These are phyloP conservation scores for Sorex fumeus DNA, from an alignment of 2,113 vertebrate species.

Conservation along the genomic window DNA sequence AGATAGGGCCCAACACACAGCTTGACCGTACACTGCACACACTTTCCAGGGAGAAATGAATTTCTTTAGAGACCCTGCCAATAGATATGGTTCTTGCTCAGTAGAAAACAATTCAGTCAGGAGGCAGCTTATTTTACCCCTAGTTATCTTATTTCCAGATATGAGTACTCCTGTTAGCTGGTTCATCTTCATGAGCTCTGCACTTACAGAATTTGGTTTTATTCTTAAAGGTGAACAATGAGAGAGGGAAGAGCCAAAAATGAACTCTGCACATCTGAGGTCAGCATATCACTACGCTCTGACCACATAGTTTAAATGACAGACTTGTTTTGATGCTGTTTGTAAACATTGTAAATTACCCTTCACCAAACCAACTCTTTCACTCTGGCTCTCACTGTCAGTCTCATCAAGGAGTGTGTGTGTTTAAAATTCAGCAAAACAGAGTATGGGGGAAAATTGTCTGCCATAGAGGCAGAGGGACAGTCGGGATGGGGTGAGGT, in stretches of 20 bases:
- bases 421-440: not conserved
- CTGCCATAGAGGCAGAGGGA: no score
- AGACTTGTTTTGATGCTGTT: no score
- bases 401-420: not conserved
- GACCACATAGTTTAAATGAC: no score
- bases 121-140: not conserved
- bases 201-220: not conserved
- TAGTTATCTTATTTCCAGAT: not conserved
- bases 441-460: not conserved
- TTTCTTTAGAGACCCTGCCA: not conserved
- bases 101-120: not conserved
- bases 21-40: not conserved
- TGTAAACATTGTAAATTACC: no score
- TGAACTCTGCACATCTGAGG: no score
- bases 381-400: no score
- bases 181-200: not conserved
- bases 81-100: not conserved
- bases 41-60: not conserved
- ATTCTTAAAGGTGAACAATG: no score
- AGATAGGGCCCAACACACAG: not conserved
- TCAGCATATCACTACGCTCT: no score
- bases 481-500: no score
- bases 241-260: no score
- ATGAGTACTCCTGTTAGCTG: not conserved
- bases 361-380: no score